Base-by-base conservation (phyloP, 2,888 invertebrate species). In the Papilio elwesi region DNA sequence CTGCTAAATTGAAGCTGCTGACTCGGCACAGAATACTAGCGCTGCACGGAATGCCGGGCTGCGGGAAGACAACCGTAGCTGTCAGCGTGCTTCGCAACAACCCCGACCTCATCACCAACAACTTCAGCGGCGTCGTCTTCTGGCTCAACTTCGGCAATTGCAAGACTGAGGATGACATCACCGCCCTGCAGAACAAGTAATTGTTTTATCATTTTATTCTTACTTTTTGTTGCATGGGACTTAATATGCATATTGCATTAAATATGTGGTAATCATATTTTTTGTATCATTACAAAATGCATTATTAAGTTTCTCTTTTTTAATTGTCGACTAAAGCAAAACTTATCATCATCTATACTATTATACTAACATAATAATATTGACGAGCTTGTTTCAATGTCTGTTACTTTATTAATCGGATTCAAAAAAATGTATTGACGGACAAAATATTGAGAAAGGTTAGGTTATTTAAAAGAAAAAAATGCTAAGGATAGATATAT, bases 31-130 rank as follows among this genome's bases (percentile, higher is more conserved):
- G 94, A 74, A 95, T 95, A 75, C 86, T 96, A 4, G 95, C 94
- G 0, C 89, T 97, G 13, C 95, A 96, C 83, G 97, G 97, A 11
- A 96, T 97, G 96, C 94, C 96, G n/a, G 97, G 97, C 1, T 95
- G 94, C 77, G 97, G 97, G 43, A 97, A 97, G 89, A 96, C 96
- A 0, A 95, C 95, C 69, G 88, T 96, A 11, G 95, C 95, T 0
- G 94, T 95, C 73, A 95, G 94, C 73, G 94, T 94, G 8, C 86
- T 96, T 6, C 90, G 95, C 48, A 91, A 94, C 79, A 87, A 93
- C 76, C 87, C 91, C 8, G 86, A 83, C 62, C 85, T 95, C 51
- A 88, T 95, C 70, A 90, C 92, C 6, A 87, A 89, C 51, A 87
- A 89, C 66, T 96, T 96, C 82, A 91, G 94, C 65, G 91, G 94